A percentile compares a stretch with the other conserved stretches of the same genome.
These are phyloP conservation scores for Spongilla lacustris DNA, from an alignment of 37 sponge, comb jelly and placozoan genomes.

Conservation along the genomic window DNA sequence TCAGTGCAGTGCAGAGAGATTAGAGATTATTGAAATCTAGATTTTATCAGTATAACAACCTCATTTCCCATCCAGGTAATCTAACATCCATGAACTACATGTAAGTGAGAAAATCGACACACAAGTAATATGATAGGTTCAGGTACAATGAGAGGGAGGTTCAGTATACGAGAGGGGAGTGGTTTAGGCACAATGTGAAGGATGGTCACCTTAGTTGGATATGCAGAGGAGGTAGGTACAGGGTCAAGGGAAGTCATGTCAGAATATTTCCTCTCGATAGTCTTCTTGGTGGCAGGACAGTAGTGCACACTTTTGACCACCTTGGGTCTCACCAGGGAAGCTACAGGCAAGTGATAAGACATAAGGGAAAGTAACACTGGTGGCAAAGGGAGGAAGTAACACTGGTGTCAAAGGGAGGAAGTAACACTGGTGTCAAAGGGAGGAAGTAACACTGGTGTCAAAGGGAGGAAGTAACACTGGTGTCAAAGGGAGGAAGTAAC, in stretches of 20 bases:
- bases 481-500: background rate
- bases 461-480: background rate
- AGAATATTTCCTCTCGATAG: conserved; percentile 89
- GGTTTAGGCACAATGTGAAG: too few species aligned
- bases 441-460: background rate
- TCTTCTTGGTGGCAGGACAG: conserved; percentile 97
- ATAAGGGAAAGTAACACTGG: background rate
- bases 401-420: background rate
- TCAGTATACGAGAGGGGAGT: too few species aligned
- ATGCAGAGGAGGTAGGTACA: conserved; percentile 78
- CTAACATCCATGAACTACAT: too few species aligned
- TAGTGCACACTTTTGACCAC: conserved; percentile 99
- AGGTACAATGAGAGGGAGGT: too few species aligned
- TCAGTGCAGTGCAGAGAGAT: too few species aligned
- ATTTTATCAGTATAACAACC: too few species aligned
- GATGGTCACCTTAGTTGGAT: conserved; percentile 92
- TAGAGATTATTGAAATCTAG: too few species aligned
- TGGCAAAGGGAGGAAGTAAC: background rate
- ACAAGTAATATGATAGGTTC: too few species aligned
- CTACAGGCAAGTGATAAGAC: conserved; percentile 10
- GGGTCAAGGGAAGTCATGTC: conserved; percentile 96
- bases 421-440: background rate
- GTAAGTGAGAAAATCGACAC: too few species aligned
- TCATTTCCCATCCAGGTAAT: too few species aligned
- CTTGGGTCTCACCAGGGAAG: conserved; percentile 87